Evolutionary conservation across 2,888 invertebrate genomes (phyloP), one percentile per base, ranked within the genome.

Genomic region (Mechanitis messenoides): DNA sequence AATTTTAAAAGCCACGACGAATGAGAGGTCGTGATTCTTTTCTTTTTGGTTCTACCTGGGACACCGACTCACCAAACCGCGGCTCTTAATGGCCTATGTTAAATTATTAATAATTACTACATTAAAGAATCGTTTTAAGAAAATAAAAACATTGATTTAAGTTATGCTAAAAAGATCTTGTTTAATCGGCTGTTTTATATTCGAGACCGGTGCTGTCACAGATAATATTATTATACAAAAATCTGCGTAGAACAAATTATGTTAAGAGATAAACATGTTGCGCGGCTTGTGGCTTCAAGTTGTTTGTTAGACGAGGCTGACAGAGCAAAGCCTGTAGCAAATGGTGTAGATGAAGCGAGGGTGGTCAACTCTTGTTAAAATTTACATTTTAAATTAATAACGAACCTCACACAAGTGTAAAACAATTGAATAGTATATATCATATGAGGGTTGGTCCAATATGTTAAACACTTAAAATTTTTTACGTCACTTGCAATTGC

Each of bases 81-180:
- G 72, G 70, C 68, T 64, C 66, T 77, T 82, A 84, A 85, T 83
- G 80, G 81, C 68, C 65, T 76, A 74, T 79, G 78, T 79, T 75
- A 79, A 79, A 80, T 83, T 83, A 81, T 80, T 80, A 81, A 81
- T 83, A 82, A 85, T 77, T 75, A 74, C 71, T 66, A 64, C 63
- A 69, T 67, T 62, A 69, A 67, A 65, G 53, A 53, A 64, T 57
- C 58, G 62, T 59, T 63, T 59, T 45, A 60, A 69, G 62, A 64
- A 69, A 64, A 70, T 58, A 61, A 58, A 62, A 60, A 55, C 33
- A 50, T 45, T 54, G 20, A 33, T 45, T 59, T 63, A 63, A 68
- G 60, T 64, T 54, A 57, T 47, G 53, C 31, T 55, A 60, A 65
- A 64, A 68, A 67, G 47, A 57, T 58, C 33, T 68, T 33, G 64